Conservation (phyloP, 1,140 invertebrate genomes). For the Penaeus indicus region DNA sequence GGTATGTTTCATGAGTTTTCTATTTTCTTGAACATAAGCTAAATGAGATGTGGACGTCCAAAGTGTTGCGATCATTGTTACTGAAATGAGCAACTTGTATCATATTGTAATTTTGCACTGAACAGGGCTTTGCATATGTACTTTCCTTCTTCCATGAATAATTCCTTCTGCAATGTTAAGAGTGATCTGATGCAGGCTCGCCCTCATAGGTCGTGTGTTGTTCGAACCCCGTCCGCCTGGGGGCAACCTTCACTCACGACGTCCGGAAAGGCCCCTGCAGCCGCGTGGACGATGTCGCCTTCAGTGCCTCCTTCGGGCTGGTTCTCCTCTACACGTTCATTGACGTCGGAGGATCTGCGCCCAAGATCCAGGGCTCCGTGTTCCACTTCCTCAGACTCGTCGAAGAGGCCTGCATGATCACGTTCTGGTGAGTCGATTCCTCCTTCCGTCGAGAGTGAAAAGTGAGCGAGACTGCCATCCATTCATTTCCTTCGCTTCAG, state of each 20-base stretch:
- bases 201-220: conserved; percentile 18
- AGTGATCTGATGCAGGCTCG: neutral
- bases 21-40: neutral
- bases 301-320: conserved; percentile 47
- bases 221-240: conserved; percentile 13
- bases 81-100: neutral
- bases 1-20: neutral
- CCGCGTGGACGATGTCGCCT: conserved; percentile 44
- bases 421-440: conserved; percentile 28
- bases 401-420: conserved; percentile 34
- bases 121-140: no score
- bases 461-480: neutral
- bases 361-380: neutral
- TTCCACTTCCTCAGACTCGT: conserved; percentile 30
- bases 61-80: no score
- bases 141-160: neutral
- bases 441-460: neutral
- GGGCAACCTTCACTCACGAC: conserved; percentile 16
- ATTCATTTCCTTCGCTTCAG: no score
- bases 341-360: conserved; percentile 37
- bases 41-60: no score
- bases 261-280: conserved; percentile 33
- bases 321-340: conserved; percentile 54
- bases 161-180: neutral
- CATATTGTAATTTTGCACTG: no score